Evolutionary conservation across 2,113 vertebrate genomes (phyloP).

Genomic region (Pagrus major): DNA sequence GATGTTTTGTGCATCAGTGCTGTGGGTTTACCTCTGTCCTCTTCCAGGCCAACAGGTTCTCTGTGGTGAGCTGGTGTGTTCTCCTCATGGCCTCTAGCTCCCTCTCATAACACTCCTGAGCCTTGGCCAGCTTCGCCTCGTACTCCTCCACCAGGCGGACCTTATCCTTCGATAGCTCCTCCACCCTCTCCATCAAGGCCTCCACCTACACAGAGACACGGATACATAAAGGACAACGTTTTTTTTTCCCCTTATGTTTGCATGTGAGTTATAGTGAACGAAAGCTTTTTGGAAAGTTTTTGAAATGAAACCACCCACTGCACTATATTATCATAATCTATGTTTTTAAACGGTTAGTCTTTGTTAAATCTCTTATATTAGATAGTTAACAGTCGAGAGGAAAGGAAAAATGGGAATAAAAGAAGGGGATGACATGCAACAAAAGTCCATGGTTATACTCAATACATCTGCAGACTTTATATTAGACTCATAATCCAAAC

Average conservation of each 20-base stretch:
- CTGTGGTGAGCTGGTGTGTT: constrained; percentile 94
- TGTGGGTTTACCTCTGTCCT: constrained; percentile 87
- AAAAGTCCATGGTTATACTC: constrained; percentile 28
- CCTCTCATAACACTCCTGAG: constrained; percentile 93
- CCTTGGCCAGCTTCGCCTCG: constrained; percentile 92
- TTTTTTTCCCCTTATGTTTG: background rate
- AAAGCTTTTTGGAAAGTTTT: background rate
- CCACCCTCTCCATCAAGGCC: constrained; percentile 88
- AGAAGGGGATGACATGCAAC: constrained; percentile 74
- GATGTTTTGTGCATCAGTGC: background rate
- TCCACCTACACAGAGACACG: constrained; percentile 77
- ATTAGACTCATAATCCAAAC: constrained; percentile 18
- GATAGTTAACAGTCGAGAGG: constrained; percentile 39
- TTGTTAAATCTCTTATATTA: background rate
- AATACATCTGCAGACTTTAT: constrained; percentile 22
- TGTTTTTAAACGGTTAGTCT: background rate
- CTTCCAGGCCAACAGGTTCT: constrained; percentile 94
- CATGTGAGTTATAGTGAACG: background rate
- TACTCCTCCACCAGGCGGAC: constrained; percentile 93
- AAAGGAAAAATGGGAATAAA: constrained; percentile 70
- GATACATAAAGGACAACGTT: background rate
- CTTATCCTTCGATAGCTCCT: constrained; percentile 90
- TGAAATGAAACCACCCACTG: background rate
- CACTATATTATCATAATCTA: background rate
- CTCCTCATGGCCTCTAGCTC: constrained; percentile 96